These are phyloP conservation scores for Scaeva pyrastri DNA, from an alignment of 2,888 invertebrate species.

Conservation along the genomic window DNA sequence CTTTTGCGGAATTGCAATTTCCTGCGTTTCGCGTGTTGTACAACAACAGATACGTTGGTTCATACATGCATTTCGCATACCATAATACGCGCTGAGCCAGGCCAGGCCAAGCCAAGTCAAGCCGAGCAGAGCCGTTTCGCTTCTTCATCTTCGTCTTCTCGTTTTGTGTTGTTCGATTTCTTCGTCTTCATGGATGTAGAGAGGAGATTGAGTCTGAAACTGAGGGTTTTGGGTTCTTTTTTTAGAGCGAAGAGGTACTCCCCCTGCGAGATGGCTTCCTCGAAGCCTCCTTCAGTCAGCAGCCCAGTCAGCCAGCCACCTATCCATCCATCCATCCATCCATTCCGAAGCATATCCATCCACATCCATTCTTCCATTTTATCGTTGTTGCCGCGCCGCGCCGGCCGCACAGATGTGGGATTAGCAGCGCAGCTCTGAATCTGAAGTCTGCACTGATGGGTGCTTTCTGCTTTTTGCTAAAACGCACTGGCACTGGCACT, in stretches of 20 bases:
- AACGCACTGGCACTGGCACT: slow-evolving; percentile 55
- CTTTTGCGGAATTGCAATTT: slow-evolving; percentile 76
- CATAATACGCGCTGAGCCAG: slow-evolving; percentile 58
- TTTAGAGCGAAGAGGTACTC: neutral
- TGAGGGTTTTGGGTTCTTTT: neutral
- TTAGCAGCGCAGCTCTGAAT: slow-evolving; percentile 24
- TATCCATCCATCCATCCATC: slow-evolving; percentile 69
- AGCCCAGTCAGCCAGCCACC: slow-evolving; percentile 27
- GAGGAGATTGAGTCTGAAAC: slow-evolving; percentile 1
- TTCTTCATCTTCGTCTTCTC: slow-evolving; percentile 43
- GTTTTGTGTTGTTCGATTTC: slow-evolving; percentile 14
- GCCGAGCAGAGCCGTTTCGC: slow-evolving; percentile 13
- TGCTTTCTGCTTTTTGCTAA: slow-evolving; percentile 37
- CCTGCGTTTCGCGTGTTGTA: slow-evolving; percentile 76
- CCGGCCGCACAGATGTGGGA: slow-evolving; percentile 55
- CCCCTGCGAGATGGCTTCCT: slow-evolving; percentile 45
- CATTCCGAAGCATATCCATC: slow-evolving; percentile 70
- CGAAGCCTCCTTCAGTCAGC: slow-evolving; percentile 43
- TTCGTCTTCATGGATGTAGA: slow-evolving; percentile 5
- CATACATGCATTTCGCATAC: slow-evolving; percentile 74
- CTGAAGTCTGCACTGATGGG: slow-evolving; percentile 33
- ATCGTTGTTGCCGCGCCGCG: slow-evolving; percentile 31
- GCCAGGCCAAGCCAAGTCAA: no score
- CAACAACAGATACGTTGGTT: slow-evolving; percentile 75
- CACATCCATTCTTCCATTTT: slow-evolving; percentile 59